phyloP scores from a whole-genome alignment of 2,113 vertebrate species.

The Leucoraja erinaceus region DNA sequence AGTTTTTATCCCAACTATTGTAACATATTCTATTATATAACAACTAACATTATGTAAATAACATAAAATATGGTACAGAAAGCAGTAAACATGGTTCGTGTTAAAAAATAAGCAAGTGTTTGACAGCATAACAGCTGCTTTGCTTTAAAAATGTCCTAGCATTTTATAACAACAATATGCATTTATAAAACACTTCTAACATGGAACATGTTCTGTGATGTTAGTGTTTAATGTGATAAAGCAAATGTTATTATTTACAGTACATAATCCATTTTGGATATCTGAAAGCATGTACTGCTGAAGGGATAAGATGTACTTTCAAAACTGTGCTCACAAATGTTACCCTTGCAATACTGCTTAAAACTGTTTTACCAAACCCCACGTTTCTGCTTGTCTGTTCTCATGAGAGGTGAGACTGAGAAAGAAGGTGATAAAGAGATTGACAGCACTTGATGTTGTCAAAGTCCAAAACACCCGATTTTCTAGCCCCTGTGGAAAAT shows the following conservation, averaged over 20 bases:
- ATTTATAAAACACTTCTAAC: not conserved
- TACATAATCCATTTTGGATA: not conserved
- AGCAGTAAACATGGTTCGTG: not conserved
- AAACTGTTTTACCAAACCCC: not conserved
- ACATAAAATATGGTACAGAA: not conserved
- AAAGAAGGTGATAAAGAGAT: not conserved
- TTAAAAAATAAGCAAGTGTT: not conserved
- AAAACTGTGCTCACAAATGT: conserved; percentile 1
- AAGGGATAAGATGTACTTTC: not conserved
- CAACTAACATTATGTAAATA: not conserved
- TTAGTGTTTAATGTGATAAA: not conserved
- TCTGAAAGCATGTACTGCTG: not conserved
- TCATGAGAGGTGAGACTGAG: not conserved
- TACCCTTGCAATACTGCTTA: not conserved
- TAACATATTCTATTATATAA: not conserved
- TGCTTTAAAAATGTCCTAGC: not conserved
- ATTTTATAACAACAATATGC: not conserved
- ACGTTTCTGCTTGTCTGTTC: not conserved
- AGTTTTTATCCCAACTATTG: not conserved
- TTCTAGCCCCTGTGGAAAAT: conserved; percentile 19
- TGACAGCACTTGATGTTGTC: conserved; percentile 24
- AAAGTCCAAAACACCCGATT: conserved; percentile 14
- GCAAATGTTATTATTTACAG: not conserved
- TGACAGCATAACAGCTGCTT: not conserved
- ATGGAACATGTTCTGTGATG: not conserved